Conservation (phyloP, 2,888 invertebrate genomes). For the Hirtodrosophila confusa region DNA sequence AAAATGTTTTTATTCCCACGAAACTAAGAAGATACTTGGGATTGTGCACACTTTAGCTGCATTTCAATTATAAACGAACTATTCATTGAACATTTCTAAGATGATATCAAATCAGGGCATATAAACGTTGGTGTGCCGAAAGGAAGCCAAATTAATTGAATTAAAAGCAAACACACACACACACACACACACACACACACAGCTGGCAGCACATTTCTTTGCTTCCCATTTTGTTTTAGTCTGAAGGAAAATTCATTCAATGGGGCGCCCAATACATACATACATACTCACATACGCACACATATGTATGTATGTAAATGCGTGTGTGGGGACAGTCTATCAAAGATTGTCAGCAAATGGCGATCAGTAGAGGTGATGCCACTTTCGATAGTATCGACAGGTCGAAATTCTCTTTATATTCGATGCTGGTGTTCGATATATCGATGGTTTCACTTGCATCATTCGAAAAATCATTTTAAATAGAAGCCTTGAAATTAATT, state of each 20-base stretch:
- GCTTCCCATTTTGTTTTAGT: conserved; percentile 19
- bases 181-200: conserved; percentile 4
- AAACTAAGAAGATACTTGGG: no score
- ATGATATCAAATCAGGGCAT: conserved; percentile 1
- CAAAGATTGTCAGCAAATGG: conserved; percentile 14
- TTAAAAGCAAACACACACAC: conserved; percentile 48
- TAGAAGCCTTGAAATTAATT: no score
- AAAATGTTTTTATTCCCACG: no score
- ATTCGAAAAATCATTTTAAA: no score
- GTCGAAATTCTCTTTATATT: no score
- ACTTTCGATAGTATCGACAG: no score
- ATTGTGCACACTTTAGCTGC: no score
- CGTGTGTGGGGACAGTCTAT: conserved; percentile 15
- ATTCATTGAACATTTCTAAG: no score
- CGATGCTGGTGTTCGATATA: not conserved
- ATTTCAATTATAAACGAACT: no score
- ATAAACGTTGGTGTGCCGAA: not conserved
- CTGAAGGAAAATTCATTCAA: conserved; percentile 40
- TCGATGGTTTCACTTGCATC: no score
- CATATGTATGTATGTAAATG: not conserved
- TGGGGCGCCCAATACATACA: conserved; percentile 3
- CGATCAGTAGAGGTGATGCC: no score
- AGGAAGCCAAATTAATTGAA: conserved; percentile 66
- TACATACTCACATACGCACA: not conserved
- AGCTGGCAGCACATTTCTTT: conserved; percentile 13